Evolutionary conservation across 2,113 vertebrate species (phyloP).

Genomic region (Polypterus senegalus): DNA sequence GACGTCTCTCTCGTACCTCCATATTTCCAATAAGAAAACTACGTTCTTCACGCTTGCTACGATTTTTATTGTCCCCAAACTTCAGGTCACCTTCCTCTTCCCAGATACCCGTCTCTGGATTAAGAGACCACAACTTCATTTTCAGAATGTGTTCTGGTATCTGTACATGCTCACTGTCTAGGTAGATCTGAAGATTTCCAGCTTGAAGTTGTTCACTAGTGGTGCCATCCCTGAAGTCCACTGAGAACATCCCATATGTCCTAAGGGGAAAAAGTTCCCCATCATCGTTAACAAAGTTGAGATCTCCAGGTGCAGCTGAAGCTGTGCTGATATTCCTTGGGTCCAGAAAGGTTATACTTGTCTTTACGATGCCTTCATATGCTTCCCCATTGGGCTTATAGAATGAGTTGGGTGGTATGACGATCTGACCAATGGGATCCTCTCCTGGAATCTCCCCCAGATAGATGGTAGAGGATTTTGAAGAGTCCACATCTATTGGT

Average conservation of each 20-base stretch:
- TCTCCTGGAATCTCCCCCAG: conserved; percentile 57
- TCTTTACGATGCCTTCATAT: conserved; percentile 70
- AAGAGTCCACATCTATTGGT: conserved; percentile 57
- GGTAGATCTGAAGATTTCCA: conserved; percentile 60
- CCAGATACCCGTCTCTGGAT: conserved; percentile 79
- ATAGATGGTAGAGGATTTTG: conserved; percentile 52
- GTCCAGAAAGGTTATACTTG: conserved; percentile 86
- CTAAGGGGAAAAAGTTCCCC: conserved; percentile 75
- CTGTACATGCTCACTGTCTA: conserved; percentile 67
- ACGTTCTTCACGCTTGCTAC: conserved; percentile 76
- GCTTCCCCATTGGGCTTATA: conserved; percentile 57
- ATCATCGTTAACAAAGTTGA: conserved; percentile 68
- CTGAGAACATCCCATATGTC: conserved; percentile 90
- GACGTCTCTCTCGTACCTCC: conserved; percentile 80
- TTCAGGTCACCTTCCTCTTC: conserved; percentile 73
- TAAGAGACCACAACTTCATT: conserved; percentile 88
- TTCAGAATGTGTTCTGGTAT: conserved; percentile 75
- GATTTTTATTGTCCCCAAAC: conserved; percentile 23
- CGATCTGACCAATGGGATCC: conserved; percentile 66
- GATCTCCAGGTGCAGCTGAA: conserved; percentile 68
- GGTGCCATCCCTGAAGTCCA: conserved; percentile 70
- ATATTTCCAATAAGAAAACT: conserved; percentile 84
- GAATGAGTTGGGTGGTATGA: conserved; percentile 70
- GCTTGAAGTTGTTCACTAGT: conserved; percentile 55
- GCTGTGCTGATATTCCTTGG: conserved; percentile 72